Percentiles rank a stretch among this genome's conserved stretches.
Conservation (phyloP, 2,797 vertebrate genomes). For the Melanotaenia parkinsoni region DNA sequence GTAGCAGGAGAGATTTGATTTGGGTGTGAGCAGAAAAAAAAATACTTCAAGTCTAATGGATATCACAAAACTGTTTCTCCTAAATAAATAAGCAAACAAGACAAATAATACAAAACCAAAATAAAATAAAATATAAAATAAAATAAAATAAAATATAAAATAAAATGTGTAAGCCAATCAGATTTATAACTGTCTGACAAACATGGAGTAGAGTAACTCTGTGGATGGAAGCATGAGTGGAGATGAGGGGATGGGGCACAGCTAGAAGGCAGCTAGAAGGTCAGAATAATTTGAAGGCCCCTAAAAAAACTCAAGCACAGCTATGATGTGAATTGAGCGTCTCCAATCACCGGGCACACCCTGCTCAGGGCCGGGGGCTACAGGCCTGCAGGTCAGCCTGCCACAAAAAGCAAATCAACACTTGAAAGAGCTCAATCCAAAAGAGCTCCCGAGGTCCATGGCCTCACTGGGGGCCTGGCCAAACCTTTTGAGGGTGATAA, state of each 20-base stretch:
- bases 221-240: constrained; percentile 16
- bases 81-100: too few species aligned
- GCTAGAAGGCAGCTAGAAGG: constrained; percentile 38
- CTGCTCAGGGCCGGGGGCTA: constrained; percentile 48
- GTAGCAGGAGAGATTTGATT: neutral
- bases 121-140: too few species aligned
- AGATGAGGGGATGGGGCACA: neutral
- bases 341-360: constrained; percentile 79
- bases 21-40: neutral
- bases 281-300: constrained; percentile 62
- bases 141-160: neutral
- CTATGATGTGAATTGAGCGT: constrained; percentile 66
- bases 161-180: neutral
- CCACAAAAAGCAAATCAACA: constrained; percentile 73
- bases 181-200: neutral
- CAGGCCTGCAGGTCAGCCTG: constrained; percentile 52
- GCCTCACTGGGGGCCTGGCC: constrained; percentile 41
- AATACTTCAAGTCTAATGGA: too few species aligned
- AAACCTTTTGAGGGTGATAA: constrained; percentile 61
- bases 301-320: constrained; percentile 63
- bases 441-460: constrained; percentile 34
- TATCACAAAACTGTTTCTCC: too few species aligned
- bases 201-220: neutral
- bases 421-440: constrained; percentile 62
- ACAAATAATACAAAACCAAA: neutral